These are phyloP conservation scores for Anarhynchus alexandrinus DNA, from an alignment of 2,113 vertebrate genomes.

Conservation along the genomic window DNA sequence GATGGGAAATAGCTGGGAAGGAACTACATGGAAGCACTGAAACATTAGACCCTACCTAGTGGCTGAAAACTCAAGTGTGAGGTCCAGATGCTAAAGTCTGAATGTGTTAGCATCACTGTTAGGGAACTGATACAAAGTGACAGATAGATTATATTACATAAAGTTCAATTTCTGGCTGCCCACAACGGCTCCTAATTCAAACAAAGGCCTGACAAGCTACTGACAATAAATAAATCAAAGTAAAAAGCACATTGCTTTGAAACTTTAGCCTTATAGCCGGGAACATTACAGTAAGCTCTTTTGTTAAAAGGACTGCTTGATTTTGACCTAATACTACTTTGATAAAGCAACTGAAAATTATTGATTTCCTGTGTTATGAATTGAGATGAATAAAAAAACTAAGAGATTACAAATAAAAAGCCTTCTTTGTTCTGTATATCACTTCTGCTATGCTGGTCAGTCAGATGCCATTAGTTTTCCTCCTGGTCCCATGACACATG, in stretches of 20 bases:
- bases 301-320: not conserved
- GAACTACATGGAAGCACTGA: constrained; percentile 33
- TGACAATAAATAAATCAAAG: constrained; percentile 53
- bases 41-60: constrained; percentile 34
- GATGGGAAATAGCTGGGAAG: constrained; percentile 71
- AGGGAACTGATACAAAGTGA: constrained; percentile 38
- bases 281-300: not conserved
- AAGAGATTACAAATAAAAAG: not conserved
- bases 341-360: constrained; percentile 9
- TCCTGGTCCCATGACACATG: not conserved
- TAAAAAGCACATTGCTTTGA: constrained; percentile 36
- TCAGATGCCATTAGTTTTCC: constrained; percentile 15
- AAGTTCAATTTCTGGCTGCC: constrained; percentile 38
- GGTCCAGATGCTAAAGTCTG: constrained; percentile 61
- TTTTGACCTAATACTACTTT: constrained; percentile 1
- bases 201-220: constrained; percentile 30
- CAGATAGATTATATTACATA: constrained; percentile 44
- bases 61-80: constrained; percentile 29
- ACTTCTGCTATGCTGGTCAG: not conserved
- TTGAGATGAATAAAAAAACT: not conserved
- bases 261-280: not conserved
- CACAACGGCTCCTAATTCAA: constrained; percentile 27
- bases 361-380: constrained; percentile 44
- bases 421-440: constrained; percentile 5
- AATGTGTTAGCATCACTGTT: constrained; percentile 52